Percentiles rank a stretch among this genome's conserved stretches.
phyloP scores from a whole-genome alignment of 1,140 invertebrate species.

The Protaetia brevitarsis region DNA sequence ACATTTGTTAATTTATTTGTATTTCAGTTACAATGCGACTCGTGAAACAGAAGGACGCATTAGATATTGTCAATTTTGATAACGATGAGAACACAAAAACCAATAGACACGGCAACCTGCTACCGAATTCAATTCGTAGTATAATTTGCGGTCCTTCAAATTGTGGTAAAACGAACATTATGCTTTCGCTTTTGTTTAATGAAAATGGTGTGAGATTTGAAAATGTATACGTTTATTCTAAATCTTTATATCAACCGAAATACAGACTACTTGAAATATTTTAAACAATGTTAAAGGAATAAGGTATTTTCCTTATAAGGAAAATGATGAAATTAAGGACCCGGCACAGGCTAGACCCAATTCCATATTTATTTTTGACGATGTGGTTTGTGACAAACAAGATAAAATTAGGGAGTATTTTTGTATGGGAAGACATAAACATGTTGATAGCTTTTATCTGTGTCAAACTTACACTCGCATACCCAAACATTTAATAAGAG shows the following conservation, averaged over 20 bases:
- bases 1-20: not conserved
- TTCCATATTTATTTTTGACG: conserved; percentile 48
- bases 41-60: not conserved
- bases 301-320: conserved; percentile 39
- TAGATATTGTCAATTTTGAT: not conserved
- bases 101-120: not conserved
- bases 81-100: not conserved
- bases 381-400: conserved; percentile 47
- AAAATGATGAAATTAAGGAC: conserved; percentile 38
- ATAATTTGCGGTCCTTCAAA: conserved; percentile 28
- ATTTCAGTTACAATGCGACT: not conserved
- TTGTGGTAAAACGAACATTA: conserved; percentile 34
- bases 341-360: conserved; percentile 38
- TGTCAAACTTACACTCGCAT: conserved; percentile 47
- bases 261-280: conserved; percentile 31
- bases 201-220: conserved; percentile 33
- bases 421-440: conserved; percentile 46
- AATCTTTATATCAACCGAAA: conserved; percentile 36
- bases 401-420: conserved; percentile 45
- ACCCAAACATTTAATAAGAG: conserved; percentile 48
- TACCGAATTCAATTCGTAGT: not conserved
- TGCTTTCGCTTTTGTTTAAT: conserved; percentile 27
- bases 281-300: conserved; percentile 33
- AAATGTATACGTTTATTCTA: conserved; percentile 35
- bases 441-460: conserved; percentile 40